Evolutionary conservation across 2,888 invertebrate species (phyloP).

Genomic region (Heliconius cydno): DNA sequence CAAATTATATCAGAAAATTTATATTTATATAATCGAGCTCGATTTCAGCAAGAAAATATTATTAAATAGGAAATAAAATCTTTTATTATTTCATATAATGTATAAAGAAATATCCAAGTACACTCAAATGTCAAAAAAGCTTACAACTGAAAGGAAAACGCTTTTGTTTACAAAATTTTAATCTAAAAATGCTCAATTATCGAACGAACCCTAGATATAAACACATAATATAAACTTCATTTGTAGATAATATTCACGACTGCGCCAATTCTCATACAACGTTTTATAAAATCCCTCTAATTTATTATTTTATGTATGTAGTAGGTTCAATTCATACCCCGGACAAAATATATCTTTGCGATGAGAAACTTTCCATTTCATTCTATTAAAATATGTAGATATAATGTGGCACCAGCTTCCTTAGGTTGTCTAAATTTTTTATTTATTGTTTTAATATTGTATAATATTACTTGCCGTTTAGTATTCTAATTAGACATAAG

Average conservation of each 20-base stretch:
- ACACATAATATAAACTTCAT: slow-evolving; percentile 57
- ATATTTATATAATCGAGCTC: slow-evolving; percentile 44
- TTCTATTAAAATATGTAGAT: background rate
- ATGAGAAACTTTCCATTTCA: too few relatives aligned
- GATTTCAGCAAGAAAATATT: too few relatives aligned
- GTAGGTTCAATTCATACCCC: background rate
- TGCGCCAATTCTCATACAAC: slow-evolving; percentile 44
- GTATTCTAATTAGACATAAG: slow-evolving; percentile 41
- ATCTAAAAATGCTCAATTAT: slow-evolving; percentile 37
- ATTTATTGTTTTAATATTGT: slow-evolving; percentile 41
- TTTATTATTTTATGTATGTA: background rate
- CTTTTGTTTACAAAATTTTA: background rate
- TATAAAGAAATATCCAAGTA: background rate
- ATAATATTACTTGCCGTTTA: slow-evolving; percentile 47
- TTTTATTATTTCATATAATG: background rate
- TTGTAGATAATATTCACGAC: slow-evolving; percentile 54
- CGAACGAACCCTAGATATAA: slow-evolving; percentile 58
- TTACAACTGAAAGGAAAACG: background rate
- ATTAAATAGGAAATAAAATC: too few relatives aligned
- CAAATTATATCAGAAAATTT: slow-evolving; percentile 43
- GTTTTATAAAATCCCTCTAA: slow-evolving; percentile 34
- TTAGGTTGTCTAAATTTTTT: background rate
- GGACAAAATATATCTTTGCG: background rate
- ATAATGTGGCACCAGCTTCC: background rate
- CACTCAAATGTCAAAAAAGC: background rate